Evolutionary conservation across 2,888 invertebrate genomes (phyloP).

Genomic region (Drosophila robusta): DNA sequence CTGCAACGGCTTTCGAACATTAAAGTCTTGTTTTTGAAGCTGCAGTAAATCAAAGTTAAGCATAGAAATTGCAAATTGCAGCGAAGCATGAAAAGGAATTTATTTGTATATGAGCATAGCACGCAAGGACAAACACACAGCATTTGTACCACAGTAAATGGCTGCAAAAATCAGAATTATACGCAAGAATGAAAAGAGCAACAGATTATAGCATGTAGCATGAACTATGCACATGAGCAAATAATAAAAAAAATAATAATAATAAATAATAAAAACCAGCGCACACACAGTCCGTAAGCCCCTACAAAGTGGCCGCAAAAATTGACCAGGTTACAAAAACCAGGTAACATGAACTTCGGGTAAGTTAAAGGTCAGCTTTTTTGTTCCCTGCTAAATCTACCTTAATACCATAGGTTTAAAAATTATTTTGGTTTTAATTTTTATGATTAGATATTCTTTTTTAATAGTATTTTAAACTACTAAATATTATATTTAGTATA

Average conservation of each 20-base stretch:
- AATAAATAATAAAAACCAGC: not conserved
- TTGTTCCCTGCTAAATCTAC: not conserved
- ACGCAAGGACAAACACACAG: slow-evolving; percentile 2
- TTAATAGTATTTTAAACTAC: too few species aligned
- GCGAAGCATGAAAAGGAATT: slow-evolving; percentile 34
- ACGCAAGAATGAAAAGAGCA: slow-evolving; percentile 10
- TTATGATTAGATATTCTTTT: not conserved
- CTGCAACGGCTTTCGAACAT: not conserved
- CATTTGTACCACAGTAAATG: slow-evolving; percentile 4
- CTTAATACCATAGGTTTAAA: not conserved
- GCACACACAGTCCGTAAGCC: too few species aligned
- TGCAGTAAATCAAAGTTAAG: slow-evolving; percentile 24
- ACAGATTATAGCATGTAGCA: slow-evolving; percentile 14
- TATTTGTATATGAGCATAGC: slow-evolving; percentile 13
- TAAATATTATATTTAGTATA: not conserved
- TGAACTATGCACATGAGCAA: slow-evolving; percentile 1
- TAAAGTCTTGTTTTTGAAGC: not conserved
- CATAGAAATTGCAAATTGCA: slow-evolving; percentile 20
- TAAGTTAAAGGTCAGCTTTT: not conserved
- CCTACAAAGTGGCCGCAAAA: not conserved
- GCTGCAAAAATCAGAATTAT: slow-evolving; percentile 5
- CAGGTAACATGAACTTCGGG: too few species aligned
- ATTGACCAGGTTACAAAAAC: not conserved
- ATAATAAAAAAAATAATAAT: not conserved
- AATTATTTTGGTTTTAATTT: not conserved